phyloP scores from a whole-genome alignment of 1,140 invertebrate species.

The Condylostylus longicornis region DNA sequence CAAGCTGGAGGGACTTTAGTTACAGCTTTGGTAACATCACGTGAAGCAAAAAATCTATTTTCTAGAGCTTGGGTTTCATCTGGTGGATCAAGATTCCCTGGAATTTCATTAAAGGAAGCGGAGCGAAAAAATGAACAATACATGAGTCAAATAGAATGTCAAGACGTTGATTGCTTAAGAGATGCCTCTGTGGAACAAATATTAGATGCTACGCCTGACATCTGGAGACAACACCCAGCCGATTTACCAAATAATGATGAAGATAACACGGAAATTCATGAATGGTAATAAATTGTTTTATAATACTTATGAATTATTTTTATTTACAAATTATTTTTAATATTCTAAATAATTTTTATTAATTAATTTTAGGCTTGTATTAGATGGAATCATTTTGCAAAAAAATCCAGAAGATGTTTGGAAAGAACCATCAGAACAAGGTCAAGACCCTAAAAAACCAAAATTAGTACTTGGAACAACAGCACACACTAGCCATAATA shows the following conservation, averaged over 20 bases:
- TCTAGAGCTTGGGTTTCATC: slow-evolving; percentile 58
- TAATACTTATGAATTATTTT: too few relatives aligned
- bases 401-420: slow-evolving; percentile 46
- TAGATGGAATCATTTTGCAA: slow-evolving; percentile 51
- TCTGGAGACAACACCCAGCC: slow-evolving; percentile 45
- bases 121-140: slow-evolving; percentile 44
- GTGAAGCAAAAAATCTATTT: slow-evolving; percentile 44
- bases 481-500: slow-evolving; percentile 47
- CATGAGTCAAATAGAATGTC: slow-evolving; percentile 35
- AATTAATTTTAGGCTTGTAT: too few relatives aligned
- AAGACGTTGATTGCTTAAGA: slow-evolving; percentile 42
- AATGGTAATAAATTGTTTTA: too few relatives aligned
- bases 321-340: too few relatives aligned
- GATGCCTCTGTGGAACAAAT: slow-evolving; percentile 44
- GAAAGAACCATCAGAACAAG: slow-evolving; percentile 15
- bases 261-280: slow-evolving; percentile 39
- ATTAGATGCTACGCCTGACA: slow-evolving; percentile 47
- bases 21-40: slow-evolving; percentile 45
- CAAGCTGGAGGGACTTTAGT: slow-evolving; percentile 63
- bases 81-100: slow-evolving; percentile 50
- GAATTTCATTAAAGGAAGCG: slow-evolving; percentile 40
- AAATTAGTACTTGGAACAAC: slow-evolving; percentile 57
- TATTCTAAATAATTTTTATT: too few relatives aligned
- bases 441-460: slow-evolving; percentile 32
- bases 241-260: slow-evolving; percentile 44